phyloP scores from a whole-genome alignment of 2,797 vertebrate species.

The Cynopterus sphinx region DNA sequence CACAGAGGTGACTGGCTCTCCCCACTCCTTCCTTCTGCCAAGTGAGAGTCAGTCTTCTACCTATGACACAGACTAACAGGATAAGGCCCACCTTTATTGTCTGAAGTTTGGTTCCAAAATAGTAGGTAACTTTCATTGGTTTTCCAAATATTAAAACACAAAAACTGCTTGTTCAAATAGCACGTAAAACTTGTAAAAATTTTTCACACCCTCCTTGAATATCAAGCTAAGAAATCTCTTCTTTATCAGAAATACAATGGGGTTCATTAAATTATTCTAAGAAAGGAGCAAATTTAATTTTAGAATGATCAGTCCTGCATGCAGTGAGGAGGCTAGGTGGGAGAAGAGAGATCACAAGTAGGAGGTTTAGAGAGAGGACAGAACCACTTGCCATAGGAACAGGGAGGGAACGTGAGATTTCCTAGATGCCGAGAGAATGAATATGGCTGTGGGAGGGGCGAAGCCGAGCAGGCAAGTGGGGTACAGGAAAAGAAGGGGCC shows the following conservation, averaged over 20 bases:
- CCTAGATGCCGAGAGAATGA: not conserved
- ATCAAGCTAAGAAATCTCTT: not conserved
- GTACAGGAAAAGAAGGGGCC: not conserved
- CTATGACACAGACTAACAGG: no score
- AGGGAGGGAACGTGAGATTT: not conserved
- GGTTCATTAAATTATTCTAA: conserved; percentile 41
- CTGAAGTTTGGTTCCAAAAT: conserved; percentile 9
- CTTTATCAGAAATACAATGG: conserved; percentile 32
- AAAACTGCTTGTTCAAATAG: conserved; percentile 32
- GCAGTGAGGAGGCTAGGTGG: not conserved
- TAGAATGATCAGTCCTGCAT: not conserved
- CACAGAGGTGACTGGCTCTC: not conserved
- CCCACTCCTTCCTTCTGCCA: not conserved
- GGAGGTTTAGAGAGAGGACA: not conserved
- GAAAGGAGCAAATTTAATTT: conserved; percentile 26
- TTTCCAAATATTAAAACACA: conserved; percentile 25
- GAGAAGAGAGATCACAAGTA: not conserved
- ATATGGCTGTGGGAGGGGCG: no score
- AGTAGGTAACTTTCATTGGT: not conserved
- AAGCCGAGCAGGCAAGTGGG: not conserved
- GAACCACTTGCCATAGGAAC: not conserved
- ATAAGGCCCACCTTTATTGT: not conserved
- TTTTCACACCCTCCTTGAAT: conserved; percentile 38
- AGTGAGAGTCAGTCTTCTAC: not conserved
- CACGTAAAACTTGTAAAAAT: not conserved